Percentiles rank a stretch among this genome's conserved stretches.
phyloP scores from a whole-genome alignment of 2,797 vertebrate species.

The Phoebastria nigripes region DNA sequence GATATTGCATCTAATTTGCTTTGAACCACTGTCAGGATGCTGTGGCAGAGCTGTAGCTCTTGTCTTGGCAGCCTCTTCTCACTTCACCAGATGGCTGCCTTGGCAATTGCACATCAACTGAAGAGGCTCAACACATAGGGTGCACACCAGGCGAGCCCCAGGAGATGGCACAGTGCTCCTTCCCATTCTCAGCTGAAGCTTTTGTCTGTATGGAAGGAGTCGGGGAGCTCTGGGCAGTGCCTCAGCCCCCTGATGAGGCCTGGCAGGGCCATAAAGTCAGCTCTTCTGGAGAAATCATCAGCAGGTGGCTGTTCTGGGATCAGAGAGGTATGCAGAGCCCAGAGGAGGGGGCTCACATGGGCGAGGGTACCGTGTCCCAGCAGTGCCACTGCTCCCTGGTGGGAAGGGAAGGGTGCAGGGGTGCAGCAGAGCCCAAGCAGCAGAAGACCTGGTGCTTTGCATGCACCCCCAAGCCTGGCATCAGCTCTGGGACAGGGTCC shows the following conservation, averaged over 20 bases:
- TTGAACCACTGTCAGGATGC: neutral
- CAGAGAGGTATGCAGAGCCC: neutral
- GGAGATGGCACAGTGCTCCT: neutral
- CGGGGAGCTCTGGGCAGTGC: neutral
- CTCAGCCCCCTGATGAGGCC: neutral
- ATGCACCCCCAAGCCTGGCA: neutral
- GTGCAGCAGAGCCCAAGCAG: neutral
- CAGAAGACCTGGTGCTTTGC: neutral
- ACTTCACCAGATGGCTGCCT: neutral
- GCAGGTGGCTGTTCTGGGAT: neutral
- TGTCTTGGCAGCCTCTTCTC: neutral
- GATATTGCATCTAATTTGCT: neutral
- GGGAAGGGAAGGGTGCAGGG: neutral
- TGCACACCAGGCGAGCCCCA: neutral
- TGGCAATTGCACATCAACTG: neutral
- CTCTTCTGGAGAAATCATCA: neutral
- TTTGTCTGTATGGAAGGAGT: neutral
- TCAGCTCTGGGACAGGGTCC: neutral
- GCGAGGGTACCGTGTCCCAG: neutral
- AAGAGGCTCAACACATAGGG: neutral
- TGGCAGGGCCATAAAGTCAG: neutral
- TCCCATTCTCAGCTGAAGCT: neutral
- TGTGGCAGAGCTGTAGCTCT: neutral
- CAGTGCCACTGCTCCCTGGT: accelerated
- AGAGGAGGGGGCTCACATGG: neutral